Evolutionary conservation across 2,113 vertebrate genomes (phyloP), one percentile per base, ranked within the genome.

Genomic region (Delphinapterus leucas): DNA sequence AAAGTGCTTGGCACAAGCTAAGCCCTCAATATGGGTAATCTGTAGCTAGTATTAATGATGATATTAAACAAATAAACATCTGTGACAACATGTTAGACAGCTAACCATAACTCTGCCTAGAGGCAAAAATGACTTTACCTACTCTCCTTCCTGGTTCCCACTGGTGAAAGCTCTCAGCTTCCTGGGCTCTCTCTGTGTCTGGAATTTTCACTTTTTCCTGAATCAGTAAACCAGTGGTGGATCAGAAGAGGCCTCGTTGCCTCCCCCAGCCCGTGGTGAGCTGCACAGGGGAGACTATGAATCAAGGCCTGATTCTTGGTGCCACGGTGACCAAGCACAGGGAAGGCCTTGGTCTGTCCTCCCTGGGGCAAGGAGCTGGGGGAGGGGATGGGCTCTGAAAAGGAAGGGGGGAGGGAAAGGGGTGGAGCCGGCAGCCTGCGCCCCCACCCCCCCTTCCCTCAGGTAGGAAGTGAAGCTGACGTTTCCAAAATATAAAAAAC

Each of bases 401-500:
- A 83, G 38, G 36, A 82, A 82, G 58, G 10, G 53, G 36, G 38
- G 61, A 33, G 38, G 26, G 44, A 36, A 79, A 86, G 80, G 58
- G 92, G 76, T 20, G 33, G 65, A 44, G 53, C 15, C 87, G 82
- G 71, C 88, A 65, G 95, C 38, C 60, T 6, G 79, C n/a, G 44
- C 7, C 88, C 58, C 93, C 17, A 82, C 94, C 93, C 93, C 92
- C 85, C 63, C 94, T 82, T 81, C 96, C 87, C 82, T 82, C 96
- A 97, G 97, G 96, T 97, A 97, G 96, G 96, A 97, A 97, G 97
- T 90, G 86, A 95, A 93, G 88, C 77, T 90, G 93, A 88, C 21
- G 26, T 94, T 98, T 91, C 88, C 91, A 88, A 97, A 97, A 97
- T 97, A 97, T 96, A 97, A 95, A 98, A 97, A 97, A 91, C 97